A percentile compares a stretch with the other conserved stretches of the same genome.
Conservation (phyloP, 2,888 invertebrate species). For the Lepidonotus clava region DNA sequence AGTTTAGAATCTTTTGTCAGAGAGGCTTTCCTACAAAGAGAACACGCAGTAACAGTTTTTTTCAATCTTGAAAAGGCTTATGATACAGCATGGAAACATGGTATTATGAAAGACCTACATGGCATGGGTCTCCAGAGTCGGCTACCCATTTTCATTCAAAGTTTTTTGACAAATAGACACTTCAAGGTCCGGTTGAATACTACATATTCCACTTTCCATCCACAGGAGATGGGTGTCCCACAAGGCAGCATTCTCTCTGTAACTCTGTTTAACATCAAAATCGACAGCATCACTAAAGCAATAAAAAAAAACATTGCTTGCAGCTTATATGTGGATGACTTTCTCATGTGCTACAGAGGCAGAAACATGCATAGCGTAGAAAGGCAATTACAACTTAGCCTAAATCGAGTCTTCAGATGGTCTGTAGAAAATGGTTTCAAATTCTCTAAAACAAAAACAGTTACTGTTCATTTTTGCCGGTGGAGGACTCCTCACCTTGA, state of each 20-base stretch:
- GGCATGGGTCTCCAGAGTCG: slow-evolving; percentile 61
- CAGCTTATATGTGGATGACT: slow-evolving; percentile 56
- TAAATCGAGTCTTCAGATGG: slow-evolving; percentile 49
- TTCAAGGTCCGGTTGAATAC: slow-evolving; percentile 56
- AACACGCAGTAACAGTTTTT: slow-evolving; percentile 67
- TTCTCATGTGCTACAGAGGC: neutral
- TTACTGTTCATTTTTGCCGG: slow-evolving; percentile 59
- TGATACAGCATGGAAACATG: slow-evolving; percentile 63
- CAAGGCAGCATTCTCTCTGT: slow-evolving; percentile 54
- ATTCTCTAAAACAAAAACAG: slow-evolving; percentile 60
- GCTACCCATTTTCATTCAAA: slow-evolving; percentile 60
- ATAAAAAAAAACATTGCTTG: slow-evolving; percentile 1
- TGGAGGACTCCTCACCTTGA: slow-evolving; percentile 54
- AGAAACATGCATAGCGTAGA: slow-evolving; percentile 47
- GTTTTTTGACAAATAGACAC: slow-evolving; percentile 1
- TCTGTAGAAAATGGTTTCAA: slow-evolving; percentile 59
- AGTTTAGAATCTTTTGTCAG: slow-evolving; percentile 64
- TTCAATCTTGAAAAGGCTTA: slow-evolving; percentile 61
- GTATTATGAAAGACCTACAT: slow-evolving; percentile 60
- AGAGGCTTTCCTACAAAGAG: slow-evolving; percentile 63
- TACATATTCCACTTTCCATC: neutral
- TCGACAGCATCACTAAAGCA: neutral
- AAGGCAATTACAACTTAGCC: slow-evolving; percentile 42
- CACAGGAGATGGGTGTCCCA: slow-evolving; percentile 50
- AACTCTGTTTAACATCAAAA: slow-evolving; percentile 52